Conservation (phyloP, 2,888 invertebrate species). For the Drepanosiphum platanoidis region DNA sequence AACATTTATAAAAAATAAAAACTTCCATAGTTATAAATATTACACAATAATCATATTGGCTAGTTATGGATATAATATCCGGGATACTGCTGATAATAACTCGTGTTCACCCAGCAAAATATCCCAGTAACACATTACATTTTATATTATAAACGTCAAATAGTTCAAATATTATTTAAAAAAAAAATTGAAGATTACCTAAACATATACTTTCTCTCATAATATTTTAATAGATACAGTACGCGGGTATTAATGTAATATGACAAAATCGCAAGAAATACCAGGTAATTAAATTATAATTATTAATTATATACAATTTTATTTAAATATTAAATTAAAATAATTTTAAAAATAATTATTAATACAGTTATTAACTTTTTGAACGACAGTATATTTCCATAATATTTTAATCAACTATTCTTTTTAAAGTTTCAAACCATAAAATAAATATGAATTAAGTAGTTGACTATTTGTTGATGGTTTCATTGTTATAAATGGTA, state of each 20-base stretch:
- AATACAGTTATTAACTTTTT: too few species aligned
- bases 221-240: background rate
- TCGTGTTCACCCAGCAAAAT: background rate
- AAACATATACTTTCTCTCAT: too few species aligned
- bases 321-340: too few species aligned
- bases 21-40: too few species aligned
- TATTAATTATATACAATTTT: background rate
- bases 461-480: too few species aligned
- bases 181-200: background rate
- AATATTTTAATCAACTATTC: background rate
- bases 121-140: background rate
- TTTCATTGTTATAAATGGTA: too few species aligned
- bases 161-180: background rate
- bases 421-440: too few species aligned
- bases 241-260: background rate
- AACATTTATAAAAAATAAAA: too few species aligned
- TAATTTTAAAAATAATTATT: too few species aligned
- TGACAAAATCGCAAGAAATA: background rate
- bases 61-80: background rate
- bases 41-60: too few species aligned
- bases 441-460: too few species aligned
- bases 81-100: constrained; percentile 9
- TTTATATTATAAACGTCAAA: background rate
- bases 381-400: too few species aligned
- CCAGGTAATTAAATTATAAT: background rate